Conservation (phyloP, 2,113 vertebrate species). For the Vireo altiloquus region DNA sequence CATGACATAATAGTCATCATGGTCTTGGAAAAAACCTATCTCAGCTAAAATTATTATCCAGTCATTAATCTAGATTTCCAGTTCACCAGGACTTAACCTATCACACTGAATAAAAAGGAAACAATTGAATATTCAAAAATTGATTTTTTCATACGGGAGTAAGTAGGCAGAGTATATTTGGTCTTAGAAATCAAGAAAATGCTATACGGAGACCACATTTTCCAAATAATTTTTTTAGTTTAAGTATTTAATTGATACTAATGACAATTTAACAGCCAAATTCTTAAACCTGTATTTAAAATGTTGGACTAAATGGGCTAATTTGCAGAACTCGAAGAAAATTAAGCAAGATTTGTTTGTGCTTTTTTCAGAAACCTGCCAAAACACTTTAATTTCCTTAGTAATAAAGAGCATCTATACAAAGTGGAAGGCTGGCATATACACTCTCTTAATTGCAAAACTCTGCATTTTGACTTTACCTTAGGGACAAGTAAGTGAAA, state of each 20-base stretch:
- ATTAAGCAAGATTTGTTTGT: background rate
- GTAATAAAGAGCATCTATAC: background rate
- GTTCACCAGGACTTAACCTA: background rate
- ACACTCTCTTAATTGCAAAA: background rate
- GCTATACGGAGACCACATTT: background rate
- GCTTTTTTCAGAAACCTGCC: background rate
- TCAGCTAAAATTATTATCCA: background rate
- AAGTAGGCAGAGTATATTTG: background rate
- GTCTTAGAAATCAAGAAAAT: background rate
- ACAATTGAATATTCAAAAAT: background rate
- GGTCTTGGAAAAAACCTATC: background rate
- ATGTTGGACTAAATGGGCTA: background rate
- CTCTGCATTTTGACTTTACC: background rate
- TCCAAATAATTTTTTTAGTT: background rate
- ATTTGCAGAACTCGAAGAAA: background rate
- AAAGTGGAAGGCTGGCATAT: background rate
- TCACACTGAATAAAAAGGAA: background rate
- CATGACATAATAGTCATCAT: fast-evolving
- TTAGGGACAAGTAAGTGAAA: background rate
- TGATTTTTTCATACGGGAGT: background rate
- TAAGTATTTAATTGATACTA: background rate
- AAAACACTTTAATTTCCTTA: background rate
- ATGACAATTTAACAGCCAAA: background rate
- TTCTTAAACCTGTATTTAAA: background rate
- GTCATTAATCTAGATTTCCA: background rate